Conservation (phyloP, 1,140 invertebrate species). For the Saccostrea cuccullata region DNA sequence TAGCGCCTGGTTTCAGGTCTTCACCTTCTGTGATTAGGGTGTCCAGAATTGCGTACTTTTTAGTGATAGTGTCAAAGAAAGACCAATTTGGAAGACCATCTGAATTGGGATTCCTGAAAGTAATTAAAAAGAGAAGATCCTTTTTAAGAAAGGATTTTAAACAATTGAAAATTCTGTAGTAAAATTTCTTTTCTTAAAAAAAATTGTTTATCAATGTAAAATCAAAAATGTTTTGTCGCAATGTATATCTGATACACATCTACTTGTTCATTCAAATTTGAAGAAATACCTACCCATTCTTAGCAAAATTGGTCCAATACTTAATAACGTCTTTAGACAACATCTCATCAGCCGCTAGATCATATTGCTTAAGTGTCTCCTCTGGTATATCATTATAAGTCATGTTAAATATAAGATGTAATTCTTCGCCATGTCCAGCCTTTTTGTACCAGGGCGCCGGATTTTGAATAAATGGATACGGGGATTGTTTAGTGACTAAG, state of each 20-base stretch:
- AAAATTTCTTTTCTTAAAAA: too few species aligned
- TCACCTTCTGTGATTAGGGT: background rate
- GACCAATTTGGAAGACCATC: background rate
- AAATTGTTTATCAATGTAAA: background rate
- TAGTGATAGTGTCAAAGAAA: background rate
- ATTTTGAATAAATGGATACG: background rate
- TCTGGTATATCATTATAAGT: background rate
- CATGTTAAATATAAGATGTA: background rate
- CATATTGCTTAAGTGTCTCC: background rate
- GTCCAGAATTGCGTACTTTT: background rate
- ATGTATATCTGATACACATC: background rate
- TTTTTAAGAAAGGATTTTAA: background rate
- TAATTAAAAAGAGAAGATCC: background rate
- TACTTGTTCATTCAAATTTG: background rate
- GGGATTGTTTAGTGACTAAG: background rate
- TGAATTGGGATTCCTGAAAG: background rate
- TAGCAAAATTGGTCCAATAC: conserved; percentile 95
- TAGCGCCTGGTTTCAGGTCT: background rate
- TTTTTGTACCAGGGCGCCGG: background rate
- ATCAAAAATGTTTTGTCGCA: too few species aligned
- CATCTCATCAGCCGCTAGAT: background rate
- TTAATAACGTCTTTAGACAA: conserved; percentile 93
- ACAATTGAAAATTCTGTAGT: background rate
- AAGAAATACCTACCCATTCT: conserved; percentile 88
- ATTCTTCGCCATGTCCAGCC: background rate